Evolutionary conservation across 2,113 vertebrate species (phyloP).

Genomic region (Lophotis ruficrista): DNA sequence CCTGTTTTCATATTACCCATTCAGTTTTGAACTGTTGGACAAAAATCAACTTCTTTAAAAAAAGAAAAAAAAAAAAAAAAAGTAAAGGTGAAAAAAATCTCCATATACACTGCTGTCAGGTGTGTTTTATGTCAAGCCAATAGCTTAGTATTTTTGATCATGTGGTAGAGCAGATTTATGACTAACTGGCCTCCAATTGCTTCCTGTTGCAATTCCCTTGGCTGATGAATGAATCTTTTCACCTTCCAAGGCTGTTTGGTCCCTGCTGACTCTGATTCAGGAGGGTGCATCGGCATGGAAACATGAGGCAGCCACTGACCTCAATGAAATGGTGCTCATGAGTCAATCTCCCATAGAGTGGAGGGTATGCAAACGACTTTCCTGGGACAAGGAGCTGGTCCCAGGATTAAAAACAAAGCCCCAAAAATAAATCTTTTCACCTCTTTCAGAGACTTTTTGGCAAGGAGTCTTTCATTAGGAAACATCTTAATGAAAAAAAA

Average conservation of each 20-base stretch:
- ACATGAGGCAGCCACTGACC: neutral
- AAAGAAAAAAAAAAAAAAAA: neutral
- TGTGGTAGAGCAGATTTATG: neutral
- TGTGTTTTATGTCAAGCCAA: neutral
- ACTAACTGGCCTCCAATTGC: neutral
- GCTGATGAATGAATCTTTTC: neutral
- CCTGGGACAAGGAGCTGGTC: neutral
- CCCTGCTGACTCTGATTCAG: neutral
- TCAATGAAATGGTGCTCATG: neutral
- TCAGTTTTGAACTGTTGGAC: neutral
- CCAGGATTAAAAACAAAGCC: neutral
- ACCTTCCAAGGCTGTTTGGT: neutral
- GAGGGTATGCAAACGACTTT: neutral
- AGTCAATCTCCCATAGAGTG: neutral
- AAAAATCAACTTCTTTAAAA: neutral
- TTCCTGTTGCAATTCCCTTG: neutral
- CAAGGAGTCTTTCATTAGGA: neutral
- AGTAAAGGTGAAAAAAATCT: neutral
- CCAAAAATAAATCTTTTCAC: neutral
- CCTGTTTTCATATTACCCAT: neutral
- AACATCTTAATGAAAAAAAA: neutral
- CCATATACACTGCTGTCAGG: neutral
- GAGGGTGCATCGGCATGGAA: neutral
- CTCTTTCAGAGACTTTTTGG: neutral
- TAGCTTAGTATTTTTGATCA: neutral